A percentile compares a stretch with the other conserved stretches of the same genome.
Conservation (phyloP, 2,888 invertebrate species). For the Cosmia pyralina region DNA sequence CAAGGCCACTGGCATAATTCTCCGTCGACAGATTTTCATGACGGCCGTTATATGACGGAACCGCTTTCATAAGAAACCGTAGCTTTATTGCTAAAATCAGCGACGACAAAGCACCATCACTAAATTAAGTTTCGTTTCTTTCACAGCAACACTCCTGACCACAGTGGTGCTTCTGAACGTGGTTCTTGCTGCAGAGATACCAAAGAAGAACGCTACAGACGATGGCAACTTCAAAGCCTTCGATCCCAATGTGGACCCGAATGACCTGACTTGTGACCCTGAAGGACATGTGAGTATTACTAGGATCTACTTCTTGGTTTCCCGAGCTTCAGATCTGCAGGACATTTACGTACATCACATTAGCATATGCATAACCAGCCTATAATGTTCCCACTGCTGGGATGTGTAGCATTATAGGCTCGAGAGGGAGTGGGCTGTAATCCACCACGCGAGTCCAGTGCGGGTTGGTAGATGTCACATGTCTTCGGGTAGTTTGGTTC, state of each 20-base stretch:
- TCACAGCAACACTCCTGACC: constrained; percentile 36
- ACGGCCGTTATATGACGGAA: too few species aligned
- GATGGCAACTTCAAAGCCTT: constrained; percentile 43
- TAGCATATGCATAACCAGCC: too few species aligned
- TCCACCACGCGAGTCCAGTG: too few species aligned
- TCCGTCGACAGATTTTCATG: too few species aligned
- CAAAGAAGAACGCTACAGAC: constrained; percentile 6
- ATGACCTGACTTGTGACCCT: constrained; percentile 81
- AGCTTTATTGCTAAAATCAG: background rate
- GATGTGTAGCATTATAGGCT: too few species aligned
- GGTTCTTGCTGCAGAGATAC: constrained; percentile 52
- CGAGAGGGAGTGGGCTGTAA: too few species aligned
- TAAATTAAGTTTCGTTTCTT: background rate
- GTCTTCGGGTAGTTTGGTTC: too few species aligned
- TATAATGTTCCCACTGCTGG: too few species aligned
- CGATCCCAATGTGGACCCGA: constrained; percentile 76
- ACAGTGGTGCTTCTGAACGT: constrained; percentile 37
- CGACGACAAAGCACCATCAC: background rate
- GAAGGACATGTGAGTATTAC: constrained; percentile 73
- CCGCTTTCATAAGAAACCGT: background rate
- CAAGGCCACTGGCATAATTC: too few species aligned
- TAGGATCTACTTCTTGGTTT: too few species aligned
- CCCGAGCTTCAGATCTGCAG: background rate
- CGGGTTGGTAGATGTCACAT: too few species aligned
- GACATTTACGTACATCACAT: background rate